A percentile compares a stretch with the other conserved stretches of the same genome.
Evolutionary conservation across 2,888 invertebrate genomes (phyloP).

Genomic region (Liposcelis brunnea): DNA sequence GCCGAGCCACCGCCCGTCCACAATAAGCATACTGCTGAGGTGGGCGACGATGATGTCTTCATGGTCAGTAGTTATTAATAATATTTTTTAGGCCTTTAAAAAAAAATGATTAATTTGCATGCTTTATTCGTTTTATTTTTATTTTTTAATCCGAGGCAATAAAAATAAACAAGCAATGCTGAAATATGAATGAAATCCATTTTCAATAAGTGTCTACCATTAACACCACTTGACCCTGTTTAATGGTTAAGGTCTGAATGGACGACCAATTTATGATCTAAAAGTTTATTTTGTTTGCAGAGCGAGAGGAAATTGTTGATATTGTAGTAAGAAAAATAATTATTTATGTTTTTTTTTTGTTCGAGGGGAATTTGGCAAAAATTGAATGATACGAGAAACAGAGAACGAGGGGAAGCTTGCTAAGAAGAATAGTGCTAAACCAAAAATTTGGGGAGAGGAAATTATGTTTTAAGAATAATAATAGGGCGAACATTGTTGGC

Average conservation of each 20-base stretch:
- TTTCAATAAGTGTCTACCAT: background rate
- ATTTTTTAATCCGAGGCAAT: background rate
- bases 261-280: conserved; percentile 20
- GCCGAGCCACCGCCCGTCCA: conserved; percentile 23
- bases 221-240: background rate
- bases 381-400: too few species aligned
- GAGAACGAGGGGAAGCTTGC: too few species aligned
- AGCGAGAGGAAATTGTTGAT: too few species aligned
- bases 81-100: too few species aligned
- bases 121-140: background rate
- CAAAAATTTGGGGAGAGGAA: too few species aligned
- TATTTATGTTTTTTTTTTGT: conserved; percentile 11
- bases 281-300: conserved; percentile 24
- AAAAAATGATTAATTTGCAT: too few species aligned
- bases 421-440: too few species aligned
- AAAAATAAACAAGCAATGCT: background rate
- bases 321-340: background rate
- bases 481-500: too few species aligned
- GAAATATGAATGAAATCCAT: background rate
- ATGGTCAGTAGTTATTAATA: conserved; percentile 51
- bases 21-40: conserved; percentile 57
- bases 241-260: background rate
- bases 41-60: conserved; percentile 87
- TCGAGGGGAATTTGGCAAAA: too few species aligned
- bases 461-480: too few species aligned